These are phyloP conservation scores for Apodemus speciosus DNA, from an alignment of 2,113 vertebrate species.

Conservation along the genomic window DNA sequence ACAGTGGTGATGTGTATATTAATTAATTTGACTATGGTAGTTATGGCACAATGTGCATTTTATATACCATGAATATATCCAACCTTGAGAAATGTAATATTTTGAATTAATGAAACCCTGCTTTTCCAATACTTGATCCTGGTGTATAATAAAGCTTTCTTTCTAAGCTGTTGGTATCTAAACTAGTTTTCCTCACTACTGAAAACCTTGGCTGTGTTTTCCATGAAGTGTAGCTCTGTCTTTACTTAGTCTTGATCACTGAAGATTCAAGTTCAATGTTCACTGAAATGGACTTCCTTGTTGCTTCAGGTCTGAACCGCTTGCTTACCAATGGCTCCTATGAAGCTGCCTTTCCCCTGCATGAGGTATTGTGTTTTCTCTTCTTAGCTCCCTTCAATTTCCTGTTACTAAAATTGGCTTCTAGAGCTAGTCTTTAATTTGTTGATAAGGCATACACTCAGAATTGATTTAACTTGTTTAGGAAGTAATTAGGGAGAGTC, in stretches of 20 bases:
- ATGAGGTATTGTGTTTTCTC: slow-evolving; percentile 89
- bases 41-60: not conserved
- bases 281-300: slow-evolving; percentile 44
- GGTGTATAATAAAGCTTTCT: not conserved
- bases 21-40: not conserved
- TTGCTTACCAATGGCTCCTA: slow-evolving; percentile 96
- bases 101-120: not conserved
- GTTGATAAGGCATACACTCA: not conserved
- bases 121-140: not conserved
- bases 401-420: slow-evolving; percentile 18
- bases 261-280: not conserved
- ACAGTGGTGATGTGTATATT: not conserved
- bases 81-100: not conserved
- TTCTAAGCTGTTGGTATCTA: not conserved
- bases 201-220: not conserved
- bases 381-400: slow-evolving; percentile 1
- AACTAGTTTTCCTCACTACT: not conserved
- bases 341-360: slow-evolving; percentile 96
- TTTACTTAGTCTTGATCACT: not conserved
- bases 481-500: not conserved
- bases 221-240: not conserved
- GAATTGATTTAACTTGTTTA: slow-evolving; percentile 14
- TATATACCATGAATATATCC: not conserved
- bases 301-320: slow-evolving; percentile 92
- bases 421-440: not conserved